A percentile compares a stretch with the other conserved stretches of the same genome.
Evolutionary conservation across 2,797 vertebrate genomes (phyloP).

Genomic region (Megalops cyprinoides): DNA sequence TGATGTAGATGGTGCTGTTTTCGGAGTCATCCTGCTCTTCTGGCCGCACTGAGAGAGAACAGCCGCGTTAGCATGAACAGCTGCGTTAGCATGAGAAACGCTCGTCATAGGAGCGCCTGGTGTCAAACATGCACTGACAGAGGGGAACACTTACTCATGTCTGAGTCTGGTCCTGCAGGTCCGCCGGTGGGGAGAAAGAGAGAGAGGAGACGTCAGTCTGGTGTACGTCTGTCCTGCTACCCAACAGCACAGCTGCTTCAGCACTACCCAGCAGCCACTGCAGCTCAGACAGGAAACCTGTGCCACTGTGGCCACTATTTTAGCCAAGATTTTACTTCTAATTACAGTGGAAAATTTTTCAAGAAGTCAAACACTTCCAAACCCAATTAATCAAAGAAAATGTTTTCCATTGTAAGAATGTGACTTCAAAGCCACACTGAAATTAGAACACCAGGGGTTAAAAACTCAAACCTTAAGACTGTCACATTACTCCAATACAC

Average conservation of each 20-base stretch:
- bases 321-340: background rate
- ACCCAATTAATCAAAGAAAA: too few species aligned
- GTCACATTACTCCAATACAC: background rate
- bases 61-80: background rate
- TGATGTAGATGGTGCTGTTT: slow-evolving; percentile 95
- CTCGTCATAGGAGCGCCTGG: too few species aligned
- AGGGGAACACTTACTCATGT: slow-evolving; percentile 72
- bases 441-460: too few species aligned
- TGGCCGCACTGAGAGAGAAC: slow-evolving; percentile 60
- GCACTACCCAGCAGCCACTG: slow-evolving; percentile 46
- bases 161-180: slow-evolving; percentile 78
- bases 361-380: too few species aligned
- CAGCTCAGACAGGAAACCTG: slow-evolving; percentile 29
- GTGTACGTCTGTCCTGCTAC: slow-evolving; percentile 6
- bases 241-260: slow-evolving; percentile 29
- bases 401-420: too few species aligned
- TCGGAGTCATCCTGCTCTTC: slow-evolving; percentile 90
- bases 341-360: too few species aligned
- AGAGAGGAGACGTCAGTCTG: slow-evolving; percentile 39
- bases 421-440: too few species aligned
- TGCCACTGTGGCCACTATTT: background rate
- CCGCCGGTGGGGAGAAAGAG: too few species aligned
- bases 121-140: background rate
- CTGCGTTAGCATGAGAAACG: too few species aligned
- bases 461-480: too few species aligned